phyloP scores from a whole-genome alignment of 2,797 vertebrate species.

The Leptatherina wallacei region DNA sequence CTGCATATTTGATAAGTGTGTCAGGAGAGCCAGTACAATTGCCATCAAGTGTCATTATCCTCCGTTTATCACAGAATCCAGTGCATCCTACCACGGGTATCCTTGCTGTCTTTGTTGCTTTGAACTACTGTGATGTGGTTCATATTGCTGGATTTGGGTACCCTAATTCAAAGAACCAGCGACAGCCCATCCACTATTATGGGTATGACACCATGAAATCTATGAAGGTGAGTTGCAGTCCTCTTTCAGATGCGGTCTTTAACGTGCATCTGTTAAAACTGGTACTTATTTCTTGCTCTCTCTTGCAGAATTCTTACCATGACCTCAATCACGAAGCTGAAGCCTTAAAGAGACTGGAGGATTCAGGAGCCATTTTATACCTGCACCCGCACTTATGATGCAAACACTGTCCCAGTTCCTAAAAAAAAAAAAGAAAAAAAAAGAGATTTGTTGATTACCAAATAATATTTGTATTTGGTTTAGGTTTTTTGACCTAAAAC shows the following conservation, averaged over 20 bases:
- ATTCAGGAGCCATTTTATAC: constrained; percentile 74
- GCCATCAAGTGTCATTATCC: not conserved
- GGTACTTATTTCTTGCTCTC: not conserved
- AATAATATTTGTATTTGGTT: constrained; percentile 5
- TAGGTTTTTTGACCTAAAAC: constrained; percentile 7
- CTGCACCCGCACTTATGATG: constrained; percentile 76
- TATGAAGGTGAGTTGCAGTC: constrained; percentile 85
- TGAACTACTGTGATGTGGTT: constrained; percentile 94
- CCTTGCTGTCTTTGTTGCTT: constrained; percentile 90
- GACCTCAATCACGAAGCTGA: constrained; percentile 79
- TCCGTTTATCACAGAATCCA: constrained; percentile 77
- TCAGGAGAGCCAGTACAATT: not conserved
- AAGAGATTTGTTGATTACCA: not conserved
- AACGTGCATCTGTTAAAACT: not conserved
- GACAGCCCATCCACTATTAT: constrained; percentile 91
- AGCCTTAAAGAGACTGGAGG: constrained; percentile 79
- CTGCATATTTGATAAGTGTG: not conserved
- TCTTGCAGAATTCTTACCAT: constrained; percentile 79
- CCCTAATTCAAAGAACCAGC: constrained; percentile 81
- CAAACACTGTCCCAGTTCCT: constrained; percentile 1
- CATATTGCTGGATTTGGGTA: constrained; percentile 95
- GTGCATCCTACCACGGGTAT: constrained; percentile 89
- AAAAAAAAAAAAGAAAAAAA: not conserved
- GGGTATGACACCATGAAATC: constrained; percentile 89
- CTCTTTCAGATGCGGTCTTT: not conserved